phyloP scores from a whole-genome alignment of 2,888 invertebrate genomes.

The Vanessa cardui region DNA sequence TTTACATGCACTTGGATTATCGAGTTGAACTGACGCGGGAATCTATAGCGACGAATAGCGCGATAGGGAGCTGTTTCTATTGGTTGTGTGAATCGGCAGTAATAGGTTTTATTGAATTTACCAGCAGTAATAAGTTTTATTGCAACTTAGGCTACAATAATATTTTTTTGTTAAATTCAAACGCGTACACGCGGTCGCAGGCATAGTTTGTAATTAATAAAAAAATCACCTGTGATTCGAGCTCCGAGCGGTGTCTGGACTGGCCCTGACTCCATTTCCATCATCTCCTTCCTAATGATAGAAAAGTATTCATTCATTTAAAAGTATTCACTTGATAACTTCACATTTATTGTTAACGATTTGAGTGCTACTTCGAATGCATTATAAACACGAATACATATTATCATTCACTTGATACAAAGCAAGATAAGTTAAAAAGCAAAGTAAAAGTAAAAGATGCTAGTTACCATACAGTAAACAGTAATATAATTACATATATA shows the following conservation, averaged over 20 bases:
- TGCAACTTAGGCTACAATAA: too few relatives aligned
- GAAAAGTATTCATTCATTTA: conserved; percentile 4
- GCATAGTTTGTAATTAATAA: too few relatives aligned
- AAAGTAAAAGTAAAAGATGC: neutral
- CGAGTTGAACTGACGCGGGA: too few relatives aligned
- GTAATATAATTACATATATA: neutral
- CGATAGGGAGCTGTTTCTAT: too few relatives aligned
- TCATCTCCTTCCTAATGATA: conserved; percentile 65
- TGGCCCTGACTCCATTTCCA: conserved; percentile 63
- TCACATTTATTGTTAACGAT: neutral
- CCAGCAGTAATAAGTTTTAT: too few relatives aligned
- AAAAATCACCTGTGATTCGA: conserved; percentile 63
- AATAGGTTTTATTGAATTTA: too few relatives aligned
- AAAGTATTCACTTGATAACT: conserved; percentile 8
- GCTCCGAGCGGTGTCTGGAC: conserved; percentile 67
- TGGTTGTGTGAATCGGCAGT: too few relatives aligned
- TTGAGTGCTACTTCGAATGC: too few relatives aligned
- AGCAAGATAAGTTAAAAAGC: neutral
- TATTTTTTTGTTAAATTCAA: too few relatives aligned
- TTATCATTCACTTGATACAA: neutral
- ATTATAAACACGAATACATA: neutral
- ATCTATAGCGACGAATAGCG: too few relatives aligned
- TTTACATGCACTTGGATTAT: too few relatives aligned
- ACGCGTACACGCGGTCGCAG: too few relatives aligned
- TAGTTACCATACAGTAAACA: neutral